phyloP scores from a whole-genome alignment of 1,140 invertebrate genomes.

The Akabosia matsudoensis region DNA sequence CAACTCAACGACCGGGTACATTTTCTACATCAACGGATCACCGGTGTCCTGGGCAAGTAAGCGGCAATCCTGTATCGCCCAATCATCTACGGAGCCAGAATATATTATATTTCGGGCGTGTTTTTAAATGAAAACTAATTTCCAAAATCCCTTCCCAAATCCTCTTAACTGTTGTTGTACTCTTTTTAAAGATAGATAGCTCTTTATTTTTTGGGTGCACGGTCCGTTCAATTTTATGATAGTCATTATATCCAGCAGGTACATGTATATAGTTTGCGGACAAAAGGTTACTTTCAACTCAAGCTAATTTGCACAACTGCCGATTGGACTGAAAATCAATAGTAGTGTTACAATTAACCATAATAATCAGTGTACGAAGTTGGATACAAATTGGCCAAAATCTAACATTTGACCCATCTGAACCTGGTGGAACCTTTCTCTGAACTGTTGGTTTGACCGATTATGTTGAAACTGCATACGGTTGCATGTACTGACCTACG shows the following conservation, averaged over 20 bases:
- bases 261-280: neutral
- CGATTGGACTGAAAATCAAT: too few relatives aligned
- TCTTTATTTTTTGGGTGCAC: neutral
- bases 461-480: too few relatives aligned
- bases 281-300: constrained; percentile 1
- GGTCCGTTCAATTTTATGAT: constrained; percentile 5
- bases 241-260: constrained; percentile 11
- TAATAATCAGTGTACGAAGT: too few relatives aligned
- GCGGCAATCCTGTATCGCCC: constrained; percentile 50
- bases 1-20: constrained; percentile 52
- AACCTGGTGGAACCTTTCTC: too few relatives aligned
- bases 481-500: too few relatives aligned
- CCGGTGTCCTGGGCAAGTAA: constrained; percentile 49
- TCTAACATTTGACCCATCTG: too few relatives aligned
- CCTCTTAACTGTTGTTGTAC: neutral
- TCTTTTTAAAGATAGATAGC: neutral
- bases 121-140: too few relatives aligned
- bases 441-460: too few relatives aligned
- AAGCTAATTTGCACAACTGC: neutral
- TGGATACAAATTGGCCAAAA: too few relatives aligned
- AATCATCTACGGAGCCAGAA: neutral
- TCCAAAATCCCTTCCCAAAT: too few relatives aligned
- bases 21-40: constrained; percentile 12
- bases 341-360: too few relatives aligned
- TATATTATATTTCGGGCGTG: too few relatives aligned